phyloP scores from a whole-genome alignment of 35 echinoderm and acorn worm species.

The Eucidaris tribuloides region DNA sequence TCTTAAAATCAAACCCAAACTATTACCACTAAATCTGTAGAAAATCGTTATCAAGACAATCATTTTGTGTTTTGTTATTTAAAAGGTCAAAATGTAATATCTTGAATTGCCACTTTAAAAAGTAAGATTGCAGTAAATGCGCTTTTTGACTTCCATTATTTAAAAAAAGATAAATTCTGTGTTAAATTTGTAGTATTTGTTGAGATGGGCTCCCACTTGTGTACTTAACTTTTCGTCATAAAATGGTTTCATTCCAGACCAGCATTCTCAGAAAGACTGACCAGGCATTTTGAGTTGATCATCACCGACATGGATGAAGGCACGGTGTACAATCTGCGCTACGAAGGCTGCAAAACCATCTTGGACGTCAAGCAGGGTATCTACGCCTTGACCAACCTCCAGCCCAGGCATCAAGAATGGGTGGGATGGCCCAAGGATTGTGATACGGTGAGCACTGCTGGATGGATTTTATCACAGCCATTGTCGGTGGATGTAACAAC shows the following conservation, averaged over 20 bases:
- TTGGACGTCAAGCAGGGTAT: constrained; percentile 85
- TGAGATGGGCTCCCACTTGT: neutral
- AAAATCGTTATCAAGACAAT: too few relatives aligned
- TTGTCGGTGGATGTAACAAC: neutral
- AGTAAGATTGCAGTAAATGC: too few relatives aligned
- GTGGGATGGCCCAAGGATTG: constrained; percentile 65
- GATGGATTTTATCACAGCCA: neutral
- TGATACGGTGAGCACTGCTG: constrained; percentile 58
- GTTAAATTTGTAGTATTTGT: too few relatives aligned
- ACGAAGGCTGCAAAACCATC: constrained; percentile 82
- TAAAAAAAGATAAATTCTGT: too few relatives aligned
- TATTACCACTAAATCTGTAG: too few relatives aligned
- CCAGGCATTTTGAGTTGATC: constrained; percentile 44
- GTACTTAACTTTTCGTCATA: neutral
- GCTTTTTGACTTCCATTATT: too few relatives aligned
- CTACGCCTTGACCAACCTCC: constrained; percentile 65
- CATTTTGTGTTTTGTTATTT: too few relatives aligned
- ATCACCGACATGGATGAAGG: constrained; percentile 63
- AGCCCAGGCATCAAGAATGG: constrained; percentile 83
- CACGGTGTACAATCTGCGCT: constrained; percentile 59
- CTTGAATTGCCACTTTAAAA: too few relatives aligned
- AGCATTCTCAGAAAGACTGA: constrained; percentile 50
- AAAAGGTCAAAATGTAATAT: too few relatives aligned
- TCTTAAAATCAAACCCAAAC: too few relatives aligned
- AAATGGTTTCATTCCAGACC: constrained; percentile 4